Base-by-base conservation (phyloP, 2,888 invertebrate species). In the Andrena fulva region DNA sequence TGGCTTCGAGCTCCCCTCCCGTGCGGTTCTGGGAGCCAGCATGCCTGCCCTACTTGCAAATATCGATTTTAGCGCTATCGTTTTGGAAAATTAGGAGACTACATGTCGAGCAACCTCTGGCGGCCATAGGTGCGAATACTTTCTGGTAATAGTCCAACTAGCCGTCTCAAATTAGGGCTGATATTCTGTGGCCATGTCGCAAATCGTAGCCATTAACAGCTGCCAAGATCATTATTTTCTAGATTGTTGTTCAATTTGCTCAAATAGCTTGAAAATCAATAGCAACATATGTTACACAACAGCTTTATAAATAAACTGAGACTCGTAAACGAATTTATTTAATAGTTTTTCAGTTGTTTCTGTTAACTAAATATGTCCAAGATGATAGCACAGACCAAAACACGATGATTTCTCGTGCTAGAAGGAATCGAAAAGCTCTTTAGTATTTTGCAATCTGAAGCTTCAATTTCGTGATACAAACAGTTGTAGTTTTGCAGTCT, bases 51-150 rank as follows among this genome's bases (percentile, higher is more conserved):
- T 33, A 64, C 60, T 42, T 20, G 52, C 31, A 24, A 33, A 42
- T 82, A 90, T 88, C 84, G 85, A 90, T 87, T 89, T 89, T 80
- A 67, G 84, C 77, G 86, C 87, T 84, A 86, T 87, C 72, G 77
- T 80, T 78, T 27, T 20, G 73, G 73, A 75, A 54, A 72, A 27
- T 20, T n/a, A 42, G n/a, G 52, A 59, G 66, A 35, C 73, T 78
- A 71, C 42, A 87, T 85, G 85, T 87, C 83, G 85, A 81, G 82
- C 84, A 84, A 88, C 86, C 82, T 87, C 84, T 77, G 31, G 3
- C 74, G 68, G 78, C 62, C 29, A 64, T n/a, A 59, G 72, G 52
- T 67, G 77, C 29, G 20, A 42, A 71, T 62, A 72, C 75, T 73
- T 80, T 80, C 62, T 80, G 76, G 70, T 77, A 54, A 52, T 50